Conservation (phyloP, 2,888 invertebrate species). For the Cephus rjabovi region DNA sequence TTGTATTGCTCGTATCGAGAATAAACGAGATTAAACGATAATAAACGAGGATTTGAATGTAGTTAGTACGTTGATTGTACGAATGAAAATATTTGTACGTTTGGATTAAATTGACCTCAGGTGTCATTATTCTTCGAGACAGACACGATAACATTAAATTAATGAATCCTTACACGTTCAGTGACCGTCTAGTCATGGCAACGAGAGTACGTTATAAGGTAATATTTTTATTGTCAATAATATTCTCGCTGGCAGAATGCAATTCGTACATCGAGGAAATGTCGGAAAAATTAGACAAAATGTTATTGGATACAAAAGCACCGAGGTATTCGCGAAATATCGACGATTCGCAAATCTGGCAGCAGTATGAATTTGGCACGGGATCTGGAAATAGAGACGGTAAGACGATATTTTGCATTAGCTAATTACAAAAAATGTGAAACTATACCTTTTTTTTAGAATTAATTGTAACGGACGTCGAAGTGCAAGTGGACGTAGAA, state of each 20-base stretch:
- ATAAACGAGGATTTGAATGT: not conserved
- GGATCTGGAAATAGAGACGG: slow-evolving; percentile 65
- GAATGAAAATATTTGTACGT: not conserved
- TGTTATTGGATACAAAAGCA: slow-evolving; percentile 15
- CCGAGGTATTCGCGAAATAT: slow-evolving; percentile 19
- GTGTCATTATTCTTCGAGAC: not conserved
- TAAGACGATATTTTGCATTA: slow-evolving; percentile 35
- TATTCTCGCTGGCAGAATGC: slow-evolving; percentile 17
- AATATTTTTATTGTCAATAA: slow-evolving; percentile 11
- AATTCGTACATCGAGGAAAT: slow-evolving; percentile 2
- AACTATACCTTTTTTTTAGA: slow-evolving; percentile 36
- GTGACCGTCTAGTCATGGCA: not conserved
- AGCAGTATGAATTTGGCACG: slow-evolving; percentile 58
- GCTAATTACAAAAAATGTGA: not conserved
- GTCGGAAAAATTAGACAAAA: slow-evolving; percentile 11
- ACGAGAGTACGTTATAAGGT: not conserved
- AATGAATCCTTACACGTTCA: not conserved
- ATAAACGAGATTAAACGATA: not conserved
- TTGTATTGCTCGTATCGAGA: slow-evolving; percentile 6
- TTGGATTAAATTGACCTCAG: not conserved
- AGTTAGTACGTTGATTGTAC: not conserved
- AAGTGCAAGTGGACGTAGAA: slow-evolving; percentile 21
- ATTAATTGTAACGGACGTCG: slow-evolving; percentile 37
- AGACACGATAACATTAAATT: not conserved
- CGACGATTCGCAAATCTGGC: slow-evolving; percentile 45